These are phyloP conservation scores for Lampris incognitus DNA, from an alignment of 2,113 vertebrate species.

Conservation along the genomic window DNA sequence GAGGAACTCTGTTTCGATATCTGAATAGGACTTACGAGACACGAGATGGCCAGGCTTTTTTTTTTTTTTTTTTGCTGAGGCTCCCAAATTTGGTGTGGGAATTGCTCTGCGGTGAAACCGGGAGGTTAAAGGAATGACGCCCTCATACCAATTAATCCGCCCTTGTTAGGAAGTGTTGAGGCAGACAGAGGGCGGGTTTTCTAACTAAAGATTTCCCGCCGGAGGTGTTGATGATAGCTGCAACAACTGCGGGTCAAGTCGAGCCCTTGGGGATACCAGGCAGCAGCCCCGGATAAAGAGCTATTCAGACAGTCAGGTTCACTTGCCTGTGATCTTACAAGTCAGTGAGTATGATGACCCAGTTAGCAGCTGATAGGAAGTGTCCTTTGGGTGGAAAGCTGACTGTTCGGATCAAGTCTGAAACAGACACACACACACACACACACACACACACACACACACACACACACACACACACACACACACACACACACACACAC, in stretches of 20 bases:
- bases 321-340: neutral
- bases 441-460: neutral
- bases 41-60: too few relatives aligned
- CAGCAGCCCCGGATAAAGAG: slow-evolving; percentile 19
- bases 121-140: neutral
- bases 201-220: too few relatives aligned
- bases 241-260: neutral
- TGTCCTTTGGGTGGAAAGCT: neutral
- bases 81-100: too few relatives aligned
- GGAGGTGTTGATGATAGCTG: too few relatives aligned
- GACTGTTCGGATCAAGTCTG: slow-evolving; percentile 18
- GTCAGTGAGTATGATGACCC: slow-evolving; percentile 31
- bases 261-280: neutral
- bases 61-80: too few relatives aligned
- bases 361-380: slow-evolving; percentile 30
- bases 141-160: neutral
- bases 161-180: slow-evolving; percentile 6
- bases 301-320: slow-evolving; percentile 11
- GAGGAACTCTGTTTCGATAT: too few relatives aligned
- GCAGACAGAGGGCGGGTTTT: neutral
- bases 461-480: neutral
- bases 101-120: neutral
- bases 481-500: neutral
- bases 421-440: slow-evolving; percentile 1
- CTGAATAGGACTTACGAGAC: too few relatives aligned